Percentiles rank a stretch among this genome's conserved stretches.
phyloP scores from a whole-genome alignment of 2,113 vertebrate species.

The Muntiacus reevesi region DNA sequence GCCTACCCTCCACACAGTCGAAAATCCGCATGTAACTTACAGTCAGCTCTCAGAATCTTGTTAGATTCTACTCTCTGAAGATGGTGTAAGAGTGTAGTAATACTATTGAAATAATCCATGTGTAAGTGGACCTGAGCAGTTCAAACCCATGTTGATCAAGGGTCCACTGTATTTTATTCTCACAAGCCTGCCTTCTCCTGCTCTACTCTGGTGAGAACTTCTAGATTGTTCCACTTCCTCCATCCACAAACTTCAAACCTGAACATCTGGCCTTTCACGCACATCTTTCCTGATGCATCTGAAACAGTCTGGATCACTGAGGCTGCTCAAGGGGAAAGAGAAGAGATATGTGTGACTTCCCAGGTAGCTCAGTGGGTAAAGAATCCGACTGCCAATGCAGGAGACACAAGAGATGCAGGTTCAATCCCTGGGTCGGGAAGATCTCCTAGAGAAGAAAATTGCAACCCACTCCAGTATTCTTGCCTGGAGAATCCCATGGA shows the following conservation, averaged over 20 bases:
- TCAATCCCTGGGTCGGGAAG: not conserved
- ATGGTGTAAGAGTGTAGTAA: not conserved
- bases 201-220: not conserved
- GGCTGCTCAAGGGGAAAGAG: not conserved
- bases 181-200: not conserved
- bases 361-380: not conserved
- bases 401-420: not conserved
- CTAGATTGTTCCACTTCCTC: not conserved
- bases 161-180: not conserved
- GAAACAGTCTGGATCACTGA: not conserved
- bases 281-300: not conserved
- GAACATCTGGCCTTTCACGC: not conserved
- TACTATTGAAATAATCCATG: not conserved
- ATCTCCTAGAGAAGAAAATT: not conserved
- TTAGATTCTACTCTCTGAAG: not conserved
- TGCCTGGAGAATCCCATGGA: not conserved
- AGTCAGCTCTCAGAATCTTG: not conserved
- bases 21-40: not conserved
- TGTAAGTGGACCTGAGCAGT: not conserved
- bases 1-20: not conserved
- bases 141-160: not conserved
- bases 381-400: not conserved
- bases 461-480: not conserved
- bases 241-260: not conserved
- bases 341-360: accelerated